Evolutionary conservation across 2,113 vertebrate genomes (phyloP).

Genomic region (Anolis sagrei): DNA sequence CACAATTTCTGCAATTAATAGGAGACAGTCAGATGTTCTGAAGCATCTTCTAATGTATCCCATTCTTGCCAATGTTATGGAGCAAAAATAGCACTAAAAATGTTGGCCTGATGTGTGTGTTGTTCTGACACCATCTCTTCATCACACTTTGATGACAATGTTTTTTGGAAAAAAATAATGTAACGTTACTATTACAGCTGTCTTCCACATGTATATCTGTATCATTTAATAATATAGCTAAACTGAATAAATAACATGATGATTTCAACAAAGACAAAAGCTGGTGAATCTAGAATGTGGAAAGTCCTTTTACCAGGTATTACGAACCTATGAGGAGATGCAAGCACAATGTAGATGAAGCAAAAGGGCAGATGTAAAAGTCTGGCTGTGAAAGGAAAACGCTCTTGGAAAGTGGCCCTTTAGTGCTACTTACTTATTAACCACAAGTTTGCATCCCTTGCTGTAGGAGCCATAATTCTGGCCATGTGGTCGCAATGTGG

Average conservation of each 20-base stretch:
- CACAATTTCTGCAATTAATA: neutral
- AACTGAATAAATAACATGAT: too few relatives aligned
- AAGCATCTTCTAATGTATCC: neutral
- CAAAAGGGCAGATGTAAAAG: constrained; percentile 44
- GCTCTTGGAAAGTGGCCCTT: constrained; percentile 45
- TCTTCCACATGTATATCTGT: too few relatives aligned
- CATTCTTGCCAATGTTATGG: neutral
- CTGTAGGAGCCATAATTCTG: constrained; percentile 50
- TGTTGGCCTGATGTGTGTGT: neutral
- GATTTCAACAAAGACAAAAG: too few relatives aligned
- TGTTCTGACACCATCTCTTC: neutral
- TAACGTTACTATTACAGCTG: too few relatives aligned
- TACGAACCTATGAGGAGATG: constrained; percentile 23
- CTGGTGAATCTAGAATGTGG: constrained; percentile 17
- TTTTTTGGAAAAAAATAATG: constrained; percentile 31
- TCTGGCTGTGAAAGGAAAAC: constrained; percentile 2
- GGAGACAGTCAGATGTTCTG: neutral
- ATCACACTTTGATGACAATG: constrained; percentile 1
- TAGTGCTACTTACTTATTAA: constrained; percentile 47
- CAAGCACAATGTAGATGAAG: constrained; percentile 46
- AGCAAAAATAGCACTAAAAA: neutral
- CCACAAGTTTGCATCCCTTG: constrained; percentile 49
- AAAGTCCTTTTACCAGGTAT: neutral
- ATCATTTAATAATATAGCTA: too few relatives aligned
- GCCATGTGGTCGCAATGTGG: constrained; percentile 58